Percentiles rank a stretch among this genome's conserved stretches.
phyloP scores from a whole-genome alignment of 2,113 vertebrate genomes.

The Triplophysa rosa region DNA sequence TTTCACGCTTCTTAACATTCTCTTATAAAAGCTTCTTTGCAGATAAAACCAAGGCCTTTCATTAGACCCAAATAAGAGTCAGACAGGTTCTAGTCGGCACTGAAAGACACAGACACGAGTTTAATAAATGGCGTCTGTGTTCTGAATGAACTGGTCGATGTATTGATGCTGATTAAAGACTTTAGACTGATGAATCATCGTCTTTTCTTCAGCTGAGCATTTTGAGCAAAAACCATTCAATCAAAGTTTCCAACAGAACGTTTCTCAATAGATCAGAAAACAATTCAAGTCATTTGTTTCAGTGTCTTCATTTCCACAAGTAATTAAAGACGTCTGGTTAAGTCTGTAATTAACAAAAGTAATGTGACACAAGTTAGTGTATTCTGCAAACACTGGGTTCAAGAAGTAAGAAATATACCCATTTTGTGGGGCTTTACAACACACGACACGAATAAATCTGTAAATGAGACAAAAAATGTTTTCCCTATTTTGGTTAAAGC shows the following conservation, averaged over 20 bases:
- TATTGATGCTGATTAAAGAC: slow-evolving; percentile 34
- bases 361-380: too few species aligned
- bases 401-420: too few species aligned
- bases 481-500: too few species aligned
- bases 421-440: too few species aligned
- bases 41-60: too few species aligned
- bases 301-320: neutral
- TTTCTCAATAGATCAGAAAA: neutral
- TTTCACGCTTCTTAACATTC: too few species aligned
- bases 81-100: slow-evolving; percentile 1
- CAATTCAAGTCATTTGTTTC: neutral
- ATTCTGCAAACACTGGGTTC: too few species aligned
- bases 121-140: slow-evolving; percentile 13
- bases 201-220: neutral
- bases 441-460: too few species aligned
- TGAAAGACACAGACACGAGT: neutral
- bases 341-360: neutral
- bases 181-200: slow-evolving; percentile 22
- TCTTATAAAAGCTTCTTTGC: too few species aligned
- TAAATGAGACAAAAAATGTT: too few species aligned
- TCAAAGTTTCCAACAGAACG: neutral
- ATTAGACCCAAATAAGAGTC: neutral
- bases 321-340: neutral
- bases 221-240: neutral
- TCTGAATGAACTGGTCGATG: slow-evolving; percentile 29